Base-by-base conservation (phyloP, 2,113 vertebrate genomes). In the Grantiella picta region DNA sequence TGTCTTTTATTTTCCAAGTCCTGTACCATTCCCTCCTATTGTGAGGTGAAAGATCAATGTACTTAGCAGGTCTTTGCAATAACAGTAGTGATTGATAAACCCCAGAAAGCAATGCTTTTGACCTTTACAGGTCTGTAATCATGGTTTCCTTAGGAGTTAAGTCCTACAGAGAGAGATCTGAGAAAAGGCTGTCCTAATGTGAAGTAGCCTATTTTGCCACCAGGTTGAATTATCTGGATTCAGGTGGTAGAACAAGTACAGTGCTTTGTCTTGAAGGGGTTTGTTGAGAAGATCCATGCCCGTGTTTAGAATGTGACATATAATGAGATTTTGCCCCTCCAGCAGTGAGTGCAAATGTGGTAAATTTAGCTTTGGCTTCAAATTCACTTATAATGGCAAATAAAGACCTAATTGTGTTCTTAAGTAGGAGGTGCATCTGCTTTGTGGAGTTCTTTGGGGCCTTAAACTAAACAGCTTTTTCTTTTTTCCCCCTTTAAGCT, bases 191-290 rank as follows among this genome's bases (percentile, higher is more conserved):
- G 25, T 65, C 78, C 82, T 80, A 59, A 80, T 42, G 79, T 66
- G 85, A 90, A 77, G 65, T 91, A 63, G 35, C 75, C 82, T 92
- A 15, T 94, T 90, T 93, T 86, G 71, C 50, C 45, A 88, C 42
- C 50, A 80, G 33, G 17, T 60, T 85, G 54, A 79, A 53, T 90
- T 87, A 60, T 75, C 63, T 93, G 45, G 14, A 57, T 90, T 85
- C 63, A 52, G 63, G 28, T 77, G n/a, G 70, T 2, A 50, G 71
- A 88, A 63, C 18, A 90, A 86, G 57, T 57, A 21, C 42, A 77
- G 54, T 82, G 19, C 16, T 35, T 64, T 82, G 25, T 76, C 59
- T 57, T 77, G 45, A 90, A 61, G n/a, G 36, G 12, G 19, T 72
- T 17, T 21, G 7, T n/a, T 77, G 27, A 64, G 40, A 85, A 82